Evolutionary conservation across 2,888 invertebrate species (phyloP).

Genomic region (Conchocele bisecta): DNA sequence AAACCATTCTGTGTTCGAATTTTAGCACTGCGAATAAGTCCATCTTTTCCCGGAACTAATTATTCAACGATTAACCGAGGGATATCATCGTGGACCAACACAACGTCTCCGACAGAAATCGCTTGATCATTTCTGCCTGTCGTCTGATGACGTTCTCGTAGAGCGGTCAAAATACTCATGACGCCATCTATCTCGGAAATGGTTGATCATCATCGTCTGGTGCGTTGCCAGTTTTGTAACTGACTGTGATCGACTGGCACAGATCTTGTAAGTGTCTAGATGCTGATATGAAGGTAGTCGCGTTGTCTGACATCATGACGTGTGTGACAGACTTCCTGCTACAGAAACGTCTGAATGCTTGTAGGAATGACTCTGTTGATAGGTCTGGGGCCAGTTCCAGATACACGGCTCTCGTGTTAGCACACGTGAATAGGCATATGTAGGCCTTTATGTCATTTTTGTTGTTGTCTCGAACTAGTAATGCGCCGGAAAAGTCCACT

Average conservation of each 20-base stretch:
- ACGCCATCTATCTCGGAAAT: constrained; percentile 38
- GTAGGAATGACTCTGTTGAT: constrained; percentile 13
- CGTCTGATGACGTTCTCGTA: constrained; percentile 17
- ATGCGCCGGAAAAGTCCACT: constrained; percentile 41
- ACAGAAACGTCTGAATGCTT: constrained; percentile 19
- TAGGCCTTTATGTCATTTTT: constrained; percentile 36
- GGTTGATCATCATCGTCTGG: too few relatives aligned
- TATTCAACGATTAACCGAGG: constrained; percentile 24
- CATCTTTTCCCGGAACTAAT: constrained; percentile 24
- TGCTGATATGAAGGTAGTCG: constrained; percentile 40
- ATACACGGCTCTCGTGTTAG: constrained; percentile 40
- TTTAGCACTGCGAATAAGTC: constrained; percentile 19
- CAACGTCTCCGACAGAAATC: constrained; percentile 29
- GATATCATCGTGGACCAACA: constrained; percentile 27
- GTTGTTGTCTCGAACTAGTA: constrained; percentile 9
- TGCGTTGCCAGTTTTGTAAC: too few relatives aligned
- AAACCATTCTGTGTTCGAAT: not conserved
- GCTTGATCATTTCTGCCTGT: constrained; percentile 18
- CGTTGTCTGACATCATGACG: constrained; percentile 52
- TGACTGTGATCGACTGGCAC: too few relatives aligned
- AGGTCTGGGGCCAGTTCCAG: constrained; percentile 24
- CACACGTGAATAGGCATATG: constrained; percentile 44
- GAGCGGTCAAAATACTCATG: constrained; percentile 28
- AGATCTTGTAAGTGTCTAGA: constrained; percentile 15
- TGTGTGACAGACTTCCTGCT: constrained; percentile 35